These are phyloP conservation scores for Oscheius sp. DNA, from an alignment of 1,140 invertebrate genomes.

Conservation along the genomic window DNA sequence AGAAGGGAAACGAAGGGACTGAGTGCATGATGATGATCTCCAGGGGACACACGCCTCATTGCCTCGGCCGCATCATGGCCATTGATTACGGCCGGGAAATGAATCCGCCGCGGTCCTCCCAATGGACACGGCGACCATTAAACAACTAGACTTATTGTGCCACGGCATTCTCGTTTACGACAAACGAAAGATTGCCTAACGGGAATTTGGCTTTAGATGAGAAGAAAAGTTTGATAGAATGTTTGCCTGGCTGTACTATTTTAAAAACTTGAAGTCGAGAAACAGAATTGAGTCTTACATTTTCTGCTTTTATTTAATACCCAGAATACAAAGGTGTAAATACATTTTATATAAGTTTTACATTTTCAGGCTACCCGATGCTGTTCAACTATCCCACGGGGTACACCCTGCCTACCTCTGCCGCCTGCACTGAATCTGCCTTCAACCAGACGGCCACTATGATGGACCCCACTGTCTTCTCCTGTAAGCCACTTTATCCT, in stretches of 20 bases:
- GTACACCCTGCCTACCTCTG: not conserved
- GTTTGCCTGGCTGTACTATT: no score
- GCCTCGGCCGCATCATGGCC: conserved; percentile 2
- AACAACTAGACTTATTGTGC: conserved; percentile 4
- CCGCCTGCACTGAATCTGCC: not conserved
- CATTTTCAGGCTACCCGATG: not conserved
- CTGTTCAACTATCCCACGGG: not conserved
- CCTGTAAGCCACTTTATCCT: not conserved
- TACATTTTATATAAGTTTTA: no score
- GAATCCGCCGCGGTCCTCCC: not conserved
- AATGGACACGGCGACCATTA: not conserved
- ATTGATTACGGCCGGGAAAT: conserved; percentile 13
- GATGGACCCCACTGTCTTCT: not conserved
- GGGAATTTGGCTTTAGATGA: no score
- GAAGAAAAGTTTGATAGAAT: no score
- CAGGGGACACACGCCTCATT: not conserved
- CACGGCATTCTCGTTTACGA: no score
- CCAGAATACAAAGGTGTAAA: no score
- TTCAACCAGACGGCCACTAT: not conserved
- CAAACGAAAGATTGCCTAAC: no score
- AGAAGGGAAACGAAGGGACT: not conserved
- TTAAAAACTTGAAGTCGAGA: no score
- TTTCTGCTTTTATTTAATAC: no score
- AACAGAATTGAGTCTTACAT: no score
- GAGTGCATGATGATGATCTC: no score